A percentile compares a stretch with the other conserved stretches of the same genome.
Evolutionary conservation across 2,113 vertebrate species (phyloP).

Genomic region (Propithecus coquereli): DNA sequence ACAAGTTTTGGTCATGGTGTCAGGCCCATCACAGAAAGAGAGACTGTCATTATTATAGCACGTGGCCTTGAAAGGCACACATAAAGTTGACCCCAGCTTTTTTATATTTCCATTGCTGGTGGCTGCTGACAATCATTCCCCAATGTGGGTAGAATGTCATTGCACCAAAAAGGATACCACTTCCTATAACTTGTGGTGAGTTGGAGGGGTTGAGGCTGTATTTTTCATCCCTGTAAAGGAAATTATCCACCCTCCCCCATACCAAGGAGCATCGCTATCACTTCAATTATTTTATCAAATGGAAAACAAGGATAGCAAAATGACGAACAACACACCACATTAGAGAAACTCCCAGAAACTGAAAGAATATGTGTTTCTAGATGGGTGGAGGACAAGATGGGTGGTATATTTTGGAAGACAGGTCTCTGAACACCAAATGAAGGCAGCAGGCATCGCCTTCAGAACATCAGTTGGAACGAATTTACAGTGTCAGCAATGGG

Average conservation of each 20-base stretch:
- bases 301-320: not conserved
- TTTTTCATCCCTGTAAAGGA: not conserved
- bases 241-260: not conserved
- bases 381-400: not conserved
- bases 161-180: not conserved
- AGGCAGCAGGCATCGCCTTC: not conserved
- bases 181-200: not conserved
- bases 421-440: not conserved
- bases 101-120: not conserved
- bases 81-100: not conserved
- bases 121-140: not conserved
- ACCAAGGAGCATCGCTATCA: not conserved
- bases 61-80: not conserved
- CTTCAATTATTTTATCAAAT: slow-evolving; percentile 31
- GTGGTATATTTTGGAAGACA: not conserved
- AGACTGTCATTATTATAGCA: too few species aligned
- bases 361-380: not conserved
- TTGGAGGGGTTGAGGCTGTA: not conserved
- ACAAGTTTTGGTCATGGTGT: not conserved
- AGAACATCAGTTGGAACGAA: not conserved
- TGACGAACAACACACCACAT: not conserved
- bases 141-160: not conserved
- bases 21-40: not conserved
- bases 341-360: not conserved
- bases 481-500: not conserved